A percentile compares a stretch with the other conserved stretches of the same genome.
These are phyloP conservation scores for Hucho hucho DNA, from an alignment of 2,113 vertebrate genomes.

Conservation along the genomic window DNA sequence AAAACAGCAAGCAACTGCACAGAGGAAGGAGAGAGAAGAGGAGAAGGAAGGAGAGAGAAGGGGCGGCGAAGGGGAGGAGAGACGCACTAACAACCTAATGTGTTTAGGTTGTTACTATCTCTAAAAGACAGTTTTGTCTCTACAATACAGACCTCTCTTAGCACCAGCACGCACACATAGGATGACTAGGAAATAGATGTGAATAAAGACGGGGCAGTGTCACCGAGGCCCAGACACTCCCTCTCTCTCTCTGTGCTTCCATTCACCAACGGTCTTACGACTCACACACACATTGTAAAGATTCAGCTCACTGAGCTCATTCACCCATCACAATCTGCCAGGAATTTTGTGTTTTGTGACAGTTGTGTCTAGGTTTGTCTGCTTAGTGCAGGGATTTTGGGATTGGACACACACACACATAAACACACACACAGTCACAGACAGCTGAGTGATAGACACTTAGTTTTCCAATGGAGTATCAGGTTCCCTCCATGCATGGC, in stretches of 20 bases:
- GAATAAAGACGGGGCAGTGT: no score
- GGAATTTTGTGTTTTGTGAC: no score
- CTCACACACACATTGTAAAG: no score
- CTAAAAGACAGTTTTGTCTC: neutral
- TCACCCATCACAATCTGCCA: no score
- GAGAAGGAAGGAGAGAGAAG: slow-evolving; percentile 20
- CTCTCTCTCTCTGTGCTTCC: no score
- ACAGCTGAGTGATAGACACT: neutral
- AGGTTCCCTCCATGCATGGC: slow-evolving; percentile 14
- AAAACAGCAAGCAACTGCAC: neutral
- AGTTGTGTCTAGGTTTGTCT: no score
- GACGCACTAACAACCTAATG: neutral
- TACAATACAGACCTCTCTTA: neutral
- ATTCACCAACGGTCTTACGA: no score
- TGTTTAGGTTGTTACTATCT: neutral
- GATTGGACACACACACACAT: neutral
- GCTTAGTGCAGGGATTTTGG: no score
- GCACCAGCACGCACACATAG: neutral
- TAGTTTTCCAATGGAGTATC: slow-evolving; percentile 6
- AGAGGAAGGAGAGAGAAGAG: neutral
- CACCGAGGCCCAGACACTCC: no score
- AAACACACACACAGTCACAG: neutral
- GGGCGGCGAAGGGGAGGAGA: slow-evolving; percentile 19
- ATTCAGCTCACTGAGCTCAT: no score
- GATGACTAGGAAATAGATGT: no score